Conservation (phyloP, 2,797 vertebrate genomes). For the Melopsittacus undulatus region DNA sequence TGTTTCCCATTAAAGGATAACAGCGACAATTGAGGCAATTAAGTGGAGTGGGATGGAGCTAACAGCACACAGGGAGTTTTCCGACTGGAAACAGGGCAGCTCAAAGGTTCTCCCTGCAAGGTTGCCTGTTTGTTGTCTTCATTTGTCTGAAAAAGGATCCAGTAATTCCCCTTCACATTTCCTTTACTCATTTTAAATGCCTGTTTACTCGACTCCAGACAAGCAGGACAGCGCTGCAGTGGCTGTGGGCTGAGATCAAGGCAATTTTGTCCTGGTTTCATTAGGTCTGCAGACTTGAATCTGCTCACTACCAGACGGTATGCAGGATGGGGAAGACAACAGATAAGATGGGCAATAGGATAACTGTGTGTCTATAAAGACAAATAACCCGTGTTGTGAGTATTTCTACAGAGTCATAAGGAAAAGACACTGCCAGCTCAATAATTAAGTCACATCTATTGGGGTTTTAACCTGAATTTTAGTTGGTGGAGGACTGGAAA, state of each 20-base stretch:
- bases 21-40: conserved; percentile 76
- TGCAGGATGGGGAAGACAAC: background rate
- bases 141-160: conserved; percentile 57
- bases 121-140: conserved; percentile 41
- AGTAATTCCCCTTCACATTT: conserved; percentile 37
- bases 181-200: conserved; percentile 45
- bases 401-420: background rate
- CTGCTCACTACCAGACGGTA: background rate
- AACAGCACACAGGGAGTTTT: conserved; percentile 35
- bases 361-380: background rate
- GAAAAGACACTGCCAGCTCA: background rate
- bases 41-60: conserved; percentile 65
- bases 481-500: background rate
- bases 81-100: conserved; percentile 5
- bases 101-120: conserved; percentile 60
- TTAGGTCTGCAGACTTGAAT: background rate
- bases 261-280: background rate
- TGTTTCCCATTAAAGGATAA: conserved; percentile 79
- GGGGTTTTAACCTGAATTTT: background rate
- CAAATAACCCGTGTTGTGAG: background rate
- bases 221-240: background rate
- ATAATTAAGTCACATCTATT: background rate
- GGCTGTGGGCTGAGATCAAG: background rate
- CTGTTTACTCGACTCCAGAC: conserved; percentile 21
- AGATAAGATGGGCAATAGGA: background rate